Conservation (phyloP, 2,113 vertebrate species). For the Jacana jacana region DNA sequence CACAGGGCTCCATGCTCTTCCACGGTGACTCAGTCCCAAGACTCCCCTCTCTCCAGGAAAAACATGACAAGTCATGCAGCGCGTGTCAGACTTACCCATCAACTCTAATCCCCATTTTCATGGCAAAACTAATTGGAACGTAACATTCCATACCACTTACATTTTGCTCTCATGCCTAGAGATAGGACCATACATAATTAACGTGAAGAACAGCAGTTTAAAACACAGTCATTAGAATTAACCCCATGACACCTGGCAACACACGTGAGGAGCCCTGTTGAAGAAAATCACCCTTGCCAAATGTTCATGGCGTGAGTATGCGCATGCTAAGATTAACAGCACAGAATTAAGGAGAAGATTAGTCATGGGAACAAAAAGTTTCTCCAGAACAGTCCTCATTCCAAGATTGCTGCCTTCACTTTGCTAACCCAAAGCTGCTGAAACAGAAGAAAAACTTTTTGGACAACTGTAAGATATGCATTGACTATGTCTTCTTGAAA, state of each 20-base stretch:
- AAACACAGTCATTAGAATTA: background rate
- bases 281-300: background rate
- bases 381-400: background rate
- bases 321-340: background rate
- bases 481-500: background rate
- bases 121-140: slow-evolving; percentile 28
- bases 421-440: background rate
- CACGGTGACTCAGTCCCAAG: slow-evolving; percentile 54
- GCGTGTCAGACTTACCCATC: slow-evolving; percentile 25
- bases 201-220: background rate
- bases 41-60: slow-evolving; percentile 48
- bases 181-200: background rate
- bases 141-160: slow-evolving; percentile 4
- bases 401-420: background rate
- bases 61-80: slow-evolving; percentile 51
- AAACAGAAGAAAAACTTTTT: slow-evolving; percentile 17
- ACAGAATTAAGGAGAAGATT: slow-evolving; percentile 33
- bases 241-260: background rate
- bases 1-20: slow-evolving; percentile 34
- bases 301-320: background rate
- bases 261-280: background rate
- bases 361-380: slow-evolving; percentile 47
- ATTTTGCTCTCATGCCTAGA: background rate
- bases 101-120: background rate
- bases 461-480: background rate